Conservation (phyloP, 2,888 invertebrate species). For the Heterodera filipjevi region DNA sequence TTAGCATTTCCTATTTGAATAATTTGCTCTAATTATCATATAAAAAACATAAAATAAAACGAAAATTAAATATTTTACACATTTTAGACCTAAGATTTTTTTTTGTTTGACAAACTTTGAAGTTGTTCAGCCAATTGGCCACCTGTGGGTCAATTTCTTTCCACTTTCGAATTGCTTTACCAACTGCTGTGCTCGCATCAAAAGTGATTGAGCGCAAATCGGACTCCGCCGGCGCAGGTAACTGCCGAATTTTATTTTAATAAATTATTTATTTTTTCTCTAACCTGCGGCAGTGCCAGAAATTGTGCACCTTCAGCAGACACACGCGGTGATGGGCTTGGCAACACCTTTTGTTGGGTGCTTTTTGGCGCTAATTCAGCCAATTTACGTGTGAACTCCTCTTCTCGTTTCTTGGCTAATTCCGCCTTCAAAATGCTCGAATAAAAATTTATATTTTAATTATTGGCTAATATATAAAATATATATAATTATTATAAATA, state of each 20-base stretch:
- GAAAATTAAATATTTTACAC: no score
- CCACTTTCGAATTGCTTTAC: neutral
- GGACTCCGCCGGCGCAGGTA: neutral
- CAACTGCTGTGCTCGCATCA: neutral
- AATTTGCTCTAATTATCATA: no score
- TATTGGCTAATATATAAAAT: no score
- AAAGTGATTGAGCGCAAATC: neutral
- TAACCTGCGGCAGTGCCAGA: neutral
- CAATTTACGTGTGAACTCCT: neutral
- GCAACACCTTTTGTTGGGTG: neutral
- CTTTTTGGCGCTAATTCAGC: neutral
- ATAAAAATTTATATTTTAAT: neutral
- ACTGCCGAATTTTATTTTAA: neutral
- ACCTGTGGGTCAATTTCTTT: conserved; percentile 1
- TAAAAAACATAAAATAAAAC: no score
- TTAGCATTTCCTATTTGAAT: neutral
- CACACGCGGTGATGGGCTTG: neutral
- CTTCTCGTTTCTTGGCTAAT: neutral
- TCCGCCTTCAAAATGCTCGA: neutral
- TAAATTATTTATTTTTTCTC: neutral
- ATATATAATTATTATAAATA: no score
- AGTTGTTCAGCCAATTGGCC: conserved; percentile 4
- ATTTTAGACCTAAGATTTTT: neutral
- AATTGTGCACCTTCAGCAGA: neutral
- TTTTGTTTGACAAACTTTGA: neutral